Evolutionary conservation across 1,140 invertebrate genomes (phyloP), one percentile per base, ranked within the genome.

Genomic region (Anastrepha obliqua): DNA sequence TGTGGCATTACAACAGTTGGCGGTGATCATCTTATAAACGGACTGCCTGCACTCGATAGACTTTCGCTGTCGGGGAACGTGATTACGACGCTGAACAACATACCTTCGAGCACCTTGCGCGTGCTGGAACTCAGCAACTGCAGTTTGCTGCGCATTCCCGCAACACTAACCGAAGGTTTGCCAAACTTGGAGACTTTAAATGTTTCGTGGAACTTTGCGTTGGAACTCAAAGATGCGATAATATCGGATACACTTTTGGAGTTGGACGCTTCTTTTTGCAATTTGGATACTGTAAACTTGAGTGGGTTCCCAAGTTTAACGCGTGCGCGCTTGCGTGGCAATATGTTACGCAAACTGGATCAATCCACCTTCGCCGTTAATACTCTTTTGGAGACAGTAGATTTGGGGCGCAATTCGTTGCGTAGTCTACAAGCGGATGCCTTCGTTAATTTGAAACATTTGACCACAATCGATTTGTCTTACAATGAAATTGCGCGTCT

Each of bases 201-300:
- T 89, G 89, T 96, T 86, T 94, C 94, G 0, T 91, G 94, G 67
- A 96, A 96, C 87, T 93, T 93, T 42, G 91, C 94, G n/a, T 89
- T 96, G 44, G 89, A 91, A 62, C 90, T 93, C 2, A 94, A 94
- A 51, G 93, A 93, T 67, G 89, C 89, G 81, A 90, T 94, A n/a
- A 94, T 94, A 87, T 94, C 94, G 15, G 90, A 92, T 47, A 95
- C 95, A 29, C 89, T 96, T 15, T 94, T 93, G 65, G 93, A 92
- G 78, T 89, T 96, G 60, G 96, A 96, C 89, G 93, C 95, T 5
- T 95, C 96, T 2, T 94, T 94, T 78, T 96, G 96, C 90, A 96
- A 95, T 90, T 91, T 96, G 60, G 94, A 96, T 88, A 92, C 93
- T 78, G 94, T 95, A 3, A 95, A 95, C 88, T 89, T 95, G 2